Percentiles rank a stretch among this genome's conserved stretches.
phyloP scores from a whole-genome alignment of 2,113 vertebrate species.

The Phodopus roborovskii region DNA sequence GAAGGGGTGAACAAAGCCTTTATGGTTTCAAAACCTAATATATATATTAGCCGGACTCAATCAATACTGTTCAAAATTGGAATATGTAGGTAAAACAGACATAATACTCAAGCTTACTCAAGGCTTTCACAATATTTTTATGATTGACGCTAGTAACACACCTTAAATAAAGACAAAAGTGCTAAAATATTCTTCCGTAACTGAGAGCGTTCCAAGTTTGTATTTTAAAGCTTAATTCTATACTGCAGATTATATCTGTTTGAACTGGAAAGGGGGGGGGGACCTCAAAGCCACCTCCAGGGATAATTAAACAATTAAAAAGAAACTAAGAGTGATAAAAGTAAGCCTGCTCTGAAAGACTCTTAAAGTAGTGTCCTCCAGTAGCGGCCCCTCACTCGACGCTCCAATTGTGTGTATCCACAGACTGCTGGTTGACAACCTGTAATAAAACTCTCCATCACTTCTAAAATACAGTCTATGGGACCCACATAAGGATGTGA shows the following conservation, averaged over 20 bases:
- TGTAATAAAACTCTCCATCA: not conserved
- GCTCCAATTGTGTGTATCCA: not conserved
- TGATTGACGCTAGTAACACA: not conserved
- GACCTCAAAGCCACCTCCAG: not conserved
- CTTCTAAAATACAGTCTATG: not conserved
- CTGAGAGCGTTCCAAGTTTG: conserved; percentile 14
- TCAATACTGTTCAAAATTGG: not conserved
- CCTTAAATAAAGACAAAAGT: not conserved
- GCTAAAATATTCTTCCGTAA: conserved; percentile 42
- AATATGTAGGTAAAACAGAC: not conserved
- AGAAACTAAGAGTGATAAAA: not conserved
- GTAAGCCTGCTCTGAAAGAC: conserved; percentile 33
- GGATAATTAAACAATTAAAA: not conserved
- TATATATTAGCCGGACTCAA: not conserved
- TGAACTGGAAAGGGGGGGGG: not conserved
- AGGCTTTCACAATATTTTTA: not conserved
- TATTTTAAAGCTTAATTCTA: not conserved
- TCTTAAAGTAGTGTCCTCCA: not conserved
- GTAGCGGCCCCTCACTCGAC: not conserved
- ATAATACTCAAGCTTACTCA: not conserved
- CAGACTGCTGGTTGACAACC: not conserved
- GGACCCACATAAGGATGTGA: not conserved
- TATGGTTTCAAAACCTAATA: not conserved
- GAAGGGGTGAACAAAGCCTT: not conserved
- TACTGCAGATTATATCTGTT: not conserved